Percentiles rank a stretch among this genome's conserved stretches.
phyloP scores from a whole-genome alignment of 2,797 vertebrate genomes.

The Microtus obscurus region DNA sequence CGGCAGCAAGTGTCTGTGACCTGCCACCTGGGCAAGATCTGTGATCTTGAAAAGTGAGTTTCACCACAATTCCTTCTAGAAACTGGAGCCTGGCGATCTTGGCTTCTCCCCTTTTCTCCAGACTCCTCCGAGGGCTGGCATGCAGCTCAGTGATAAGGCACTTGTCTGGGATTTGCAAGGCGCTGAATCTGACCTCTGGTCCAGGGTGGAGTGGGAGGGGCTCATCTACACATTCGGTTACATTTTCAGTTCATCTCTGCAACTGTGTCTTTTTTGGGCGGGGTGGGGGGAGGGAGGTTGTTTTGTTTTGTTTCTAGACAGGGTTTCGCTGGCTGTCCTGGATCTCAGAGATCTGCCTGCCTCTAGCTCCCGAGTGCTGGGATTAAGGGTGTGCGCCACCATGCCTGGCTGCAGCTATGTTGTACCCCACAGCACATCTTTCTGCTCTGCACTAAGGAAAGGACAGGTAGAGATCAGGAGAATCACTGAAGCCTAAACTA shows the following conservation, averaged over 20 bases:
- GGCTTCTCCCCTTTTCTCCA: neutral
- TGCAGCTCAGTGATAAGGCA: neutral
- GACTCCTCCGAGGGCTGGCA: neutral
- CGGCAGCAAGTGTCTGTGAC: neutral
- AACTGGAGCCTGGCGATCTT: neutral
- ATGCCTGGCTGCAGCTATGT: neutral
- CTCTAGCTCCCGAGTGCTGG: neutral
- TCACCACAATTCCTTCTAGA: constrained; percentile 40
- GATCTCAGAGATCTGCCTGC: neutral
- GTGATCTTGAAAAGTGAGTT: constrained; percentile 20
- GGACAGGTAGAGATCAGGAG: neutral
- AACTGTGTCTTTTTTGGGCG: neutral
- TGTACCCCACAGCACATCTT: neutral
- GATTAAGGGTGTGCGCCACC: neutral
- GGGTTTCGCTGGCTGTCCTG: neutral
- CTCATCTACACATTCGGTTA: neutral
- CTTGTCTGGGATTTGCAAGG: neutral
- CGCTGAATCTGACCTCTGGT: neutral
- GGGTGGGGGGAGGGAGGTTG: no score
- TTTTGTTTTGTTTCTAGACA: neutral
- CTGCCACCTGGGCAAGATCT: neutral
- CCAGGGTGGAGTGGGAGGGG: no score
- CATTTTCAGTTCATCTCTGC: neutral
- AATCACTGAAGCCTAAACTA: neutral
- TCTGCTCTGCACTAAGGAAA: neutral